Evolutionary conservation across 1,140 invertebrate genomes (phyloP), one percentile per base, ranked within the genome.

Genomic region (Brachionus rubens): DNA sequence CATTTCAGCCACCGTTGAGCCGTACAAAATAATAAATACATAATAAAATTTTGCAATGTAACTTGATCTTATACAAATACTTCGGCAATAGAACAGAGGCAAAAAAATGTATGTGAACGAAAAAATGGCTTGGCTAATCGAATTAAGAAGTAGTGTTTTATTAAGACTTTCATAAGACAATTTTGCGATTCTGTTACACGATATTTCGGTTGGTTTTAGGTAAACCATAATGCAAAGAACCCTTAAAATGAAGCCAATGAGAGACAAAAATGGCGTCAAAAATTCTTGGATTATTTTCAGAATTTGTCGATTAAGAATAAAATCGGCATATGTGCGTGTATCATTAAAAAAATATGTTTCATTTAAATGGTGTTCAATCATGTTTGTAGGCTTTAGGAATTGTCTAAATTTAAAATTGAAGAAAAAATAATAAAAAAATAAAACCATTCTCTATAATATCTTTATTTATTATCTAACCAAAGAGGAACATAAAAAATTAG

Each of bases 21-120:
- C 59, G n/a, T 43, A 65, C 12, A 65, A 43, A n/a, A 43, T 41
- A 7, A 65, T 41, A 43, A 43, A 65, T 26, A 21, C 19, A 43
- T 65, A 46, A 36, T 46, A 65, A 65, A 65, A 65, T 24, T 46
- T 41, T 43, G 59, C 41, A 24, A 65, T 43, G 43, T 43, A 43
- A 21, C 19, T 16, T n/a, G 28, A 21, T 19, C n/a, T 43, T 21
- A 43, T 65, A 24, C 59, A 65, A 24, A 41, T 43, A 21, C 10
- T 65, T 43, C 36, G 41, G 3, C 59, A 65, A 41, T 43, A 65
- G 10, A 65, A 21, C 1, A 65, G 6, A 1, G 59, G 59, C n/a
- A 65, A 46, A 41, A 65, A 65, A 43, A 65, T 65, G 16, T 41
- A 43, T 6, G 26, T 43, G 4, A 65, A 65, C 36, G 36, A 65